Base-by-base conservation (phyloP, 2,888 invertebrate genomes). In the Ceraclea dissimilis region DNA sequence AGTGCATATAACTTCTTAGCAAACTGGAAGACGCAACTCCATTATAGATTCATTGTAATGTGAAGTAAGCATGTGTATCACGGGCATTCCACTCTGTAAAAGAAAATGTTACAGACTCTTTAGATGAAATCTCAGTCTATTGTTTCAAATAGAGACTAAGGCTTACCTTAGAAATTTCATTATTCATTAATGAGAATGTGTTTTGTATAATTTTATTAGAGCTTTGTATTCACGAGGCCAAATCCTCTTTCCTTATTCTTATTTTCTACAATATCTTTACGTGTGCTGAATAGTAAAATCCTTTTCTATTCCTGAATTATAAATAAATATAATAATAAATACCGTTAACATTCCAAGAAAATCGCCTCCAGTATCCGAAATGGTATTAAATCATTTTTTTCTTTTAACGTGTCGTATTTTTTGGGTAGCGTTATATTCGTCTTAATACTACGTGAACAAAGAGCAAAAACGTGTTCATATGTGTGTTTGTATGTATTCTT, bases 341-440 rank as follows among this genome's bases (percentile, higher is more conserved):
- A 26, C 22, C 13, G 26, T 19, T 17, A 19, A 43, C 43, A 43
- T 43, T n/a, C 26, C 13, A 18, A 47, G 26, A n/a, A 49, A 49
- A 49, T 49, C 21, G 6, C 20, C 26, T 49, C 22, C 16, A 49
- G 49, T 49, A 49, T 49, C 22, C 20, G 48, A 54, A 1, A 49
- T 19, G 26, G 39, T 39, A 39, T 39, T 49, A 48, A 39, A 39
- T 54, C 39, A 31, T 20, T 53, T 52, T 53, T 49, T 48, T 49
- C 49, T 26, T 31, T 18, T n/a, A 52, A 47, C 22, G 16, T 52
- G 13, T 52, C 31, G 33, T 33, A 52, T 33, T 49, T 47, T 47
- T 11, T 18, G 47, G 33, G 48, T n/a, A 20, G 19, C 34, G 22
- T 54, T 54, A 49, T 49, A 31, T 49, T 54, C 54, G 49, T 39